These are phyloP conservation scores for Apotomis betuletana DNA, from an alignment of 2,888 invertebrate genomes.

Conservation along the genomic window DNA sequence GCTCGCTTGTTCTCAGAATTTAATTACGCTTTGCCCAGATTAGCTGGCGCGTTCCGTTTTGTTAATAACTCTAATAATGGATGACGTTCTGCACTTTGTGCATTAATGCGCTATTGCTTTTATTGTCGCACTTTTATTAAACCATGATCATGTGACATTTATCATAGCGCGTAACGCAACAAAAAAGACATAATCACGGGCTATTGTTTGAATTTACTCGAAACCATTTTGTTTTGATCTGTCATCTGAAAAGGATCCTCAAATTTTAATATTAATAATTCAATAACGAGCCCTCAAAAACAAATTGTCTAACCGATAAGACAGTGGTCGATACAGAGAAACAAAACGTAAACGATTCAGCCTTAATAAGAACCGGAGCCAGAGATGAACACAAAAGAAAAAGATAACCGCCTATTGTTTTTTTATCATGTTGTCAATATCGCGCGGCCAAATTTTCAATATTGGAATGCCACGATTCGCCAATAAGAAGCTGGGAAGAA, in stretches of 20 bases:
- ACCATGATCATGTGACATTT: slow-evolving; percentile 46
- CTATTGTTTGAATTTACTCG: slow-evolving; percentile 26
- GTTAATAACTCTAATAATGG: slow-evolving; percentile 81
- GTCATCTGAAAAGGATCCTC: slow-evolving; percentile 55
- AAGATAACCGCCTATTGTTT: slow-evolving; percentile 81
- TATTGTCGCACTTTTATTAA: slow-evolving; percentile 56
- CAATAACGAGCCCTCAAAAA: slow-evolving; percentile 79
- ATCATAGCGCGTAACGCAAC: slow-evolving; percentile 11
- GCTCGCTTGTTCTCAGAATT: slow-evolving; percentile 82
- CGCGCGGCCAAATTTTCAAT: slow-evolving; percentile 84
- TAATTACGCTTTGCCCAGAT: slow-evolving; percentile 80
- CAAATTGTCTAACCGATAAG: slow-evolving; percentile 82
- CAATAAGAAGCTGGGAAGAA: slow-evolving; percentile 83
- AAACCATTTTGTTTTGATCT: slow-evolving; percentile 48
- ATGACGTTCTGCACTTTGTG: slow-evolving; percentile 69
- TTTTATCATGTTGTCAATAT: slow-evolving; percentile 84
- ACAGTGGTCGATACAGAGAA: slow-evolving; percentile 68
- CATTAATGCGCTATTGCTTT: slow-evolving; percentile 58
- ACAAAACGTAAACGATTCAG: slow-evolving; percentile 75
- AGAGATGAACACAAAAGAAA: slow-evolving; percentile 83
- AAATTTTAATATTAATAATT: slow-evolving; percentile 77
- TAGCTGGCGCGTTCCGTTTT: slow-evolving; percentile 78
- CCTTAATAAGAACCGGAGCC: slow-evolving; percentile 80
- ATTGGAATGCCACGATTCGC: slow-evolving; percentile 83
- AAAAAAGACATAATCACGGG: slow-evolving; percentile 21